A percentile compares a stretch with the other conserved stretches of the same genome.
phyloP scores from a whole-genome alignment of 2,888 invertebrate genomes.

The Petrolisthes cinctipes region DNA sequence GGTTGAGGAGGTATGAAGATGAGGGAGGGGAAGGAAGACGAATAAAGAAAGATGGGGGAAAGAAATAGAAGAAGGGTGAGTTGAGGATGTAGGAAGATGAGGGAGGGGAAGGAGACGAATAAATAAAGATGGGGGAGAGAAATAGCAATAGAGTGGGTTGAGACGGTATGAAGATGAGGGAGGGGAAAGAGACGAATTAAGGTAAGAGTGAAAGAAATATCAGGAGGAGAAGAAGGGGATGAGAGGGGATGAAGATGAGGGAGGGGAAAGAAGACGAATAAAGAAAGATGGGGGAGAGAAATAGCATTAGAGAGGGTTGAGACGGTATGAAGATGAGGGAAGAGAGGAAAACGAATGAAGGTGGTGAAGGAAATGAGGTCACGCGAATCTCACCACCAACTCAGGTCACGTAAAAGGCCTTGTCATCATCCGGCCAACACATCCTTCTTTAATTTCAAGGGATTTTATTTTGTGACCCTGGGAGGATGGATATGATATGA shows the following conservation, averaged over 20 bases:
- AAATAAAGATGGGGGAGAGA: not conserved
- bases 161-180: not conserved
- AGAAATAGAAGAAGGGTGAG: not conserved
- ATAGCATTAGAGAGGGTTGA: not conserved
- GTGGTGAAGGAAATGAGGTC: not conserved
- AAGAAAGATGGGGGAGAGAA: not conserved
- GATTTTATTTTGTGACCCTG: no score
- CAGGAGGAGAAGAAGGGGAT: not conserved
- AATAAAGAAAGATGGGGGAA: no score
- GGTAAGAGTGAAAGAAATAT: not conserved
- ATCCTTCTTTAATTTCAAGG: no score
- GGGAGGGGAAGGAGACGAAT: not conserved
- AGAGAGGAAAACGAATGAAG: conserved; percentile 1
- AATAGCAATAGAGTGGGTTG: not conserved
- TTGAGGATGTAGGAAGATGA: not conserved
- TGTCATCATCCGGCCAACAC: no score
- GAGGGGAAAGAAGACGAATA: not conserved
- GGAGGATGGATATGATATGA: no score
- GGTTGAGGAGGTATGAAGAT: not conserved
- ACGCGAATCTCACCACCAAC: no score
- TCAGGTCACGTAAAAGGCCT: no score
- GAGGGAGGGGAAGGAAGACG: not conserved
- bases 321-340: no score
- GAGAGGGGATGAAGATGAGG: not conserved
- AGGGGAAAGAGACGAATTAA: not conserved